These are phyloP conservation scores for Darevskia nairensis DNA, from an alignment of 2,797 vertebrate species.

Conservation along the genomic window DNA sequence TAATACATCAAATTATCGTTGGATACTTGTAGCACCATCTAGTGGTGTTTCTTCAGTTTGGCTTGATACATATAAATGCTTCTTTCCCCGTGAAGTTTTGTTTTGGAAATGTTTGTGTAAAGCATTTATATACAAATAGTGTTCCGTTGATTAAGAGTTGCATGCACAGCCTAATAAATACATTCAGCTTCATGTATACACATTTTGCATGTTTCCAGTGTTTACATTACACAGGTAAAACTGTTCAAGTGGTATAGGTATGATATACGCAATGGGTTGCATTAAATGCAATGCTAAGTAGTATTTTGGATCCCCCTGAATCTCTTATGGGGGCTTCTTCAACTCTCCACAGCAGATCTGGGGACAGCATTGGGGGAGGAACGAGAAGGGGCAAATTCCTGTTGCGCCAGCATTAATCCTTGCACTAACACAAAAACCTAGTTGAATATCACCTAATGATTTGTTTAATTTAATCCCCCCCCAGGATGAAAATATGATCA, in stretches of 20 bases:
- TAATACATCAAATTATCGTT: background rate
- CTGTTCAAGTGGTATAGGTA: too few relatives aligned
- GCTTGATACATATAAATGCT: background rate
- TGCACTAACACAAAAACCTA: too few relatives aligned
- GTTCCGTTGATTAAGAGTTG: background rate
- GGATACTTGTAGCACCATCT: slow-evolving; percentile 51
- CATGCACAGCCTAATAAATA: background rate
- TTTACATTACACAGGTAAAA: background rate
- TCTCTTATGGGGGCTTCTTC: too few relatives aligned
- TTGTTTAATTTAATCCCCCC: slow-evolving; percentile 40
- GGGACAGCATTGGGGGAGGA: too few relatives aligned
- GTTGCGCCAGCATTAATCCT: too few relatives aligned
- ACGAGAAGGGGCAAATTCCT: too few relatives aligned
- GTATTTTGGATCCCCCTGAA: too few relatives aligned
- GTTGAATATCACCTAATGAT: background rate
- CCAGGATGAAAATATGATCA: slow-evolving; percentile 93
- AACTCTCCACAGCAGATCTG: too few relatives aligned
- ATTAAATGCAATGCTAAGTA: too few relatives aligned
- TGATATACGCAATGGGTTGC: too few relatives aligned
- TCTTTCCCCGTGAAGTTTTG: background rate
- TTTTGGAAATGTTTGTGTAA: background rate
- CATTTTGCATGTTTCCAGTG: background rate
- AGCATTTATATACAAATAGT: background rate
- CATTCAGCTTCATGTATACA: background rate
- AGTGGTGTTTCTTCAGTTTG: slow-evolving; percentile 25